Conservation (phyloP, 2,888 invertebrate genomes). For the Nomada hirtipes region DNA sequence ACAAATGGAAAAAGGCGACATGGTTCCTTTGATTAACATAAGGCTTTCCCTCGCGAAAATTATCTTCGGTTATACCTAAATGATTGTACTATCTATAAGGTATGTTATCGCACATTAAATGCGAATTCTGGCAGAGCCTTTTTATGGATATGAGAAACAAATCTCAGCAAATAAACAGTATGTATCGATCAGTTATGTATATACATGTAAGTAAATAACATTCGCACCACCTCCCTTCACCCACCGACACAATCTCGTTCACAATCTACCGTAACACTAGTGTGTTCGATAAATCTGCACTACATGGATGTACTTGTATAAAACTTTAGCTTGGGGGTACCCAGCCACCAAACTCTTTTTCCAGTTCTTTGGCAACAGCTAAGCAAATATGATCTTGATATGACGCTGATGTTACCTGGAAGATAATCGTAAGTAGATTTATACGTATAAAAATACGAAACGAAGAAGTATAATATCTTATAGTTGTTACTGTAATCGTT, state of each 20-base stretch:
- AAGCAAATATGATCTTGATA: slow-evolving; percentile 92
- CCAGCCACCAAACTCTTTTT: slow-evolving; percentile 94
- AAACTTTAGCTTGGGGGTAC: slow-evolving; percentile 84
- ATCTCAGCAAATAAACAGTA: slow-evolving; percentile 9
- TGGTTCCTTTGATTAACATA: slow-evolving; percentile 45
- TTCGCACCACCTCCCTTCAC: background rate
- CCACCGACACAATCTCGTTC: background rate
- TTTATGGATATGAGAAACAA: slow-evolving; percentile 7
- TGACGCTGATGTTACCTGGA: slow-evolving; percentile 89
- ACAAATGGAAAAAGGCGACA: background rate
- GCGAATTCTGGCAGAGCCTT: slow-evolving; percentile 23
- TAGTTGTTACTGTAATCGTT: no score
- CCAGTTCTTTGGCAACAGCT: slow-evolving; percentile 92
- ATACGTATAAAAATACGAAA: background rate
- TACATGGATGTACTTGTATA: background rate
- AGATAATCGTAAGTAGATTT: background rate
- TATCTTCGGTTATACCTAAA: slow-evolving; percentile 32
- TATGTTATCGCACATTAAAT: slow-evolving; percentile 41
- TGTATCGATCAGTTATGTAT: slow-evolving; percentile 16
- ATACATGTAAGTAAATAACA: slow-evolving; percentile 21
- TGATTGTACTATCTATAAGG: slow-evolving; percentile 30
- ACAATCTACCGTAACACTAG: background rate
- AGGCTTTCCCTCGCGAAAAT: slow-evolving; percentile 1
- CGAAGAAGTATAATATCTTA: background rate
- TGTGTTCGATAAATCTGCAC: background rate